phyloP scores from a whole-genome alignment of 2,797 vertebrate genomes.

The Adelosebastes latens region DNA sequence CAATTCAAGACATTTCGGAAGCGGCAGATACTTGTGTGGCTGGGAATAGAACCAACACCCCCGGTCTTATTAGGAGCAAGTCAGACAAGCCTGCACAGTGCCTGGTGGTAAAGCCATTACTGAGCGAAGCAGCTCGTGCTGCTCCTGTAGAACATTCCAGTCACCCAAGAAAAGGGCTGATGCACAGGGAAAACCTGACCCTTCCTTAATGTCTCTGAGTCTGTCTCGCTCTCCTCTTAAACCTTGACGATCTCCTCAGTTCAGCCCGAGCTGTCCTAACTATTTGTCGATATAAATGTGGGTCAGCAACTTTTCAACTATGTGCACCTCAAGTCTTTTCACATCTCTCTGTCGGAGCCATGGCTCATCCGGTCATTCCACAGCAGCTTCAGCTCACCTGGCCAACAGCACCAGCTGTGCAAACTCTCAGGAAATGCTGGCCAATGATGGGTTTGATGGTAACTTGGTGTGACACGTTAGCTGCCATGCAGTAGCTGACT shows the following conservation, averaged over 20 bases:
- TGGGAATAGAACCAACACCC: slow-evolving; percentile 80
- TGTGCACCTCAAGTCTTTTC: slow-evolving; percentile 44
- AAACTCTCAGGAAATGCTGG: slow-evolving; percentile 45
- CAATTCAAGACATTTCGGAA: slow-evolving; percentile 79
- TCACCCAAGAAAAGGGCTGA: slow-evolving; percentile 80
- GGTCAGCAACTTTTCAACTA: slow-evolving; percentile 48
- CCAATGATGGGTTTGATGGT: slow-evolving; percentile 42
- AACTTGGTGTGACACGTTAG: slow-evolving; percentile 49
- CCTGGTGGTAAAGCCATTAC: slow-evolving; percentile 83
- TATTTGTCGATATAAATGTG: slow-evolving; percentile 24
- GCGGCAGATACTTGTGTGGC: slow-evolving; percentile 74
- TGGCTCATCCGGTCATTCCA: slow-evolving; percentile 48
- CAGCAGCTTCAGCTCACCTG: slow-evolving; percentile 56
- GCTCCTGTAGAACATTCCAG: slow-evolving; percentile 78
- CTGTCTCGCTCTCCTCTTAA: slow-evolving; percentile 50
- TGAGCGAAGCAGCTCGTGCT: slow-evolving; percentile 60
- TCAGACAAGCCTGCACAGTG: slow-evolving; percentile 63
- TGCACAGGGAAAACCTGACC: slow-evolving; percentile 77
- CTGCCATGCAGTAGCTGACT: slow-evolving; percentile 38
- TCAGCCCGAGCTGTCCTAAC: slow-evolving; percentile 21
- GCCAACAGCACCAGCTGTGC: slow-evolving; percentile 62
- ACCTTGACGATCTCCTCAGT: slow-evolving; percentile 41
- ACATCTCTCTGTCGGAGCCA: slow-evolving; percentile 37
- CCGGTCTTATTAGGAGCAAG: slow-evolving; percentile 68
- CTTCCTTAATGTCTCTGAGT: slow-evolving; percentile 57